Evolutionary conservation across 2,888 invertebrate species (phyloP).

Genomic region (Dryococelus australis): DNA sequence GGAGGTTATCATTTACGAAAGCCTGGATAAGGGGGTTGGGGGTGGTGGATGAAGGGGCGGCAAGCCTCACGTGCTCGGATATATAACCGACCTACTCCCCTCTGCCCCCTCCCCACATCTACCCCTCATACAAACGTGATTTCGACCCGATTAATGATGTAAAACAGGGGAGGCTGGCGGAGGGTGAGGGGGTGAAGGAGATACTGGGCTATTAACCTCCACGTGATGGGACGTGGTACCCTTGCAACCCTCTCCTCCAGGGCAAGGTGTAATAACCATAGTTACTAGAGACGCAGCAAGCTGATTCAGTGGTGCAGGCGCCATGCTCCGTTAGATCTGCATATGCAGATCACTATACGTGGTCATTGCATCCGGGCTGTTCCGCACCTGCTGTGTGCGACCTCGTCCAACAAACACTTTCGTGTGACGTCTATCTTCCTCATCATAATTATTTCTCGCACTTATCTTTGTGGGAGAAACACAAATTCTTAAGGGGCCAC

Average conservation of each 20-base stretch:
- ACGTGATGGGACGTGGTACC: neutral
- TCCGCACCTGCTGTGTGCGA: neutral
- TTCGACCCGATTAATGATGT: constrained; percentile 11
- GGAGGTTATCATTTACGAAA: neutral
- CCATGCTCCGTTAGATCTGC: neutral
- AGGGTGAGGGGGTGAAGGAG: neutral
- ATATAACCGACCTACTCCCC: neutral
- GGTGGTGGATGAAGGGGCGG: neutral
- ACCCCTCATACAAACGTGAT: neutral
- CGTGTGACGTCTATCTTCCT: no score
- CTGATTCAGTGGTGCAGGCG: neutral
- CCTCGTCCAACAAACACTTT: no score
- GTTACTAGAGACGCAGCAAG: neutral
- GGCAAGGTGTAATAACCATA: neutral
- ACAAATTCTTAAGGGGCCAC: no score
- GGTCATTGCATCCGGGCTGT: neutral
- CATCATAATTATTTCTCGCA: no score
- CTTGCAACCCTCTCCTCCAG: neutral
- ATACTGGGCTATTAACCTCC: neutral
- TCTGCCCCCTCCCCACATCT: no score
- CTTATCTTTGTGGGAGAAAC: no score
- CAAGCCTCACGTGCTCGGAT: neutral
- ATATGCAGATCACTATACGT: neutral
- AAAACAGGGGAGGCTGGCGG: neutral
- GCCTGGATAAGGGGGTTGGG: neutral